Evolutionary conservation across 2,888 invertebrate genomes (phyloP), one percentile per base, ranked within the genome.

Genomic region (Scaptomyza parva): DNA sequence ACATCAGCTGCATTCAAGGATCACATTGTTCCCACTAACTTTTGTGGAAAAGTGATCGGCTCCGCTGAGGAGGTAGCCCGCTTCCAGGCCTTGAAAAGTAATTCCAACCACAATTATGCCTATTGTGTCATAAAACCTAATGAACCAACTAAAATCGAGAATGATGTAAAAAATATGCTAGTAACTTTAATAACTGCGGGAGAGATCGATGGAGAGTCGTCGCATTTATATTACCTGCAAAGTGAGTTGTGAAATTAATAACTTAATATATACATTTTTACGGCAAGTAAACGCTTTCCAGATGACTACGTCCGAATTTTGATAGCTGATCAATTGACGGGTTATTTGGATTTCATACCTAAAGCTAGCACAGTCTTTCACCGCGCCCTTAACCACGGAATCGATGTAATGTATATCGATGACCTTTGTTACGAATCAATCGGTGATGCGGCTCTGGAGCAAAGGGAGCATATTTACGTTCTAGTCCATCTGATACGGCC

Each of bases 371-470:
- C 14, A 2, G 14, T 8, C 0, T 70, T 87, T 33, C 76, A 70
- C 4, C 8, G 1, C 0, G 64, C 54, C 0, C 64, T 82, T 0
- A 6, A 18, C 0, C 26, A 28, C 0, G 85, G 72, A 7, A 85
- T 82, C 1, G 82, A 82, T 62, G 67, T 78, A 0, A 24, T 81
- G 22, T 82, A 72, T 39, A 12, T 82, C 33, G 83, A 87, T 20
- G 69, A 85, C 6, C 11, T 12, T 2, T 61, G 52, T 18, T 76
- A 52, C 7, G 8, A 24, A 7, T 57, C 28, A 1, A 41, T 20
- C 2, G 52, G 52, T 0, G 8, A 33, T 5, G 20, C n/a, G 3
- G 35, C 45, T 2, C 18, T 53, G 0, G 14, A 12, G 4, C 51
- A 51, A 17, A 62, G 40, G 9, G 71, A 78, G 17, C 35, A 54